These are phyloP conservation scores for Ochropleura plecta DNA, from an alignment of 2,888 invertebrate genomes.

Conservation along the genomic window DNA sequence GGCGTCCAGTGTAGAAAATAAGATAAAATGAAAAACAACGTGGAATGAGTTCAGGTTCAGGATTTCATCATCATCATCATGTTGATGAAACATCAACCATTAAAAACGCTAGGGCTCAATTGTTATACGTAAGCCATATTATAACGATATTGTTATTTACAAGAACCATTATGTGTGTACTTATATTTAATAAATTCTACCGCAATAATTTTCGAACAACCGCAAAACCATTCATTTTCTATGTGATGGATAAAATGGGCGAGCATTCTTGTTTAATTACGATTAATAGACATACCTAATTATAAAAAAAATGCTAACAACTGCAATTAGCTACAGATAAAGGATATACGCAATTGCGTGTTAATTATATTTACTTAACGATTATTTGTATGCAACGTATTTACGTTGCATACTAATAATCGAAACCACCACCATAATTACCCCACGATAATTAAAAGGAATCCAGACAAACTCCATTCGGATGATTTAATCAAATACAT, in stretches of 20 bases:
- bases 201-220: conserved; percentile 2
- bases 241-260: conserved; percentile 11
- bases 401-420: too few species aligned
- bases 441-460: not conserved
- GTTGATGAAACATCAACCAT: too few species aligned
- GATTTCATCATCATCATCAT: too few species aligned
- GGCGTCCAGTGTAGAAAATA: too few species aligned
- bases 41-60: too few species aligned
- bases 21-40: too few species aligned
- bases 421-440: too few species aligned
- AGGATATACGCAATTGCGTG: conserved; percentile 23
- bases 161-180: not conserved
- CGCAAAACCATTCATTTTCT: conserved; percentile 4
- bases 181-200: not conserved
- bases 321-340: conserved; percentile 31
- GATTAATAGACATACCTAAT: conserved; percentile 10
- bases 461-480: not conserved
- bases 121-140: too few species aligned
- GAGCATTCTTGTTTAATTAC: conserved; percentile 37
- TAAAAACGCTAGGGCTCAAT: too few species aligned
- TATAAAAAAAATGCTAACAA: conserved; percentile 30
- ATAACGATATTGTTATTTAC: too few species aligned
- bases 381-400: conserved; percentile 11
- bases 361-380: conserved; percentile 24
- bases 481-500: conserved; percentile 1